A percentile compares a stretch with the other conserved stretches of the same genome.
phyloP scores from a whole-genome alignment of 53 echinoderm and acorn worm genomes.

The Actinopyga echinites region DNA sequence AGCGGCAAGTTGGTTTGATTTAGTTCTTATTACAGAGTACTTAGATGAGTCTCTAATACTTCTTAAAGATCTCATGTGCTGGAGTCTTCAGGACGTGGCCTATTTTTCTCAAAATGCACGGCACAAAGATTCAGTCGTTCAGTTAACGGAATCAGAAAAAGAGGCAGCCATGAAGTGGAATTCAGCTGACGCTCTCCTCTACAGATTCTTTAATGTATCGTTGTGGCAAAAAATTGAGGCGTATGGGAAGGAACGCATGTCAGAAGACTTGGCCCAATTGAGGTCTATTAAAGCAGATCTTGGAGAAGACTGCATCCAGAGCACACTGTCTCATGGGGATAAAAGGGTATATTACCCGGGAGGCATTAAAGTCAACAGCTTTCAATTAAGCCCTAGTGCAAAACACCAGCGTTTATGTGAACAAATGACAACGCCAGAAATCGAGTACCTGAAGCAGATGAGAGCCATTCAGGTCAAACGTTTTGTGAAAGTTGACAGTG shows the following conservation, averaged over 20 bases:
- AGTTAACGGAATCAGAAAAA: conserved; percentile 24
- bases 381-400: conserved; percentile 65
- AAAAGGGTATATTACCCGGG: conserved; percentile 81
- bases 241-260: conserved; percentile 74
- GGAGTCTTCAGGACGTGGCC: conserved; percentile 72
- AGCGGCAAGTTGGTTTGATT: conserved; percentile 56
- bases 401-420: conserved; percentile 65
- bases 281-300: conserved; percentile 58
- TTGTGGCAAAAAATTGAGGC: conserved; percentile 70
- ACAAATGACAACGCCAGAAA: conserved; percentile 79
- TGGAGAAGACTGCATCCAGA: conserved; percentile 57
- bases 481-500: neutral
- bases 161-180: conserved; percentile 73
- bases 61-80: conserved; percentile 80
- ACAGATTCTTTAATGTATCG: conserved; percentile 78
- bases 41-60: conserved; percentile 92
- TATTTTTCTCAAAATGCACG: conserved; percentile 83
- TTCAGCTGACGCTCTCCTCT: conserved; percentile 64
- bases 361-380: conserved; percentile 86
- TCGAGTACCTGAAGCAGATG: conserved; percentile 65
- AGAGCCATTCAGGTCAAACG: neutral
- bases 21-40: conserved; percentile 81
- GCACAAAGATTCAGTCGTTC: conserved; percentile 57
- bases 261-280: conserved; percentile 57
- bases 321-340: conserved; percentile 65